Base-by-base conservation (phyloP, 2,113 vertebrate genomes). In the Anhinga rufa region DNA sequence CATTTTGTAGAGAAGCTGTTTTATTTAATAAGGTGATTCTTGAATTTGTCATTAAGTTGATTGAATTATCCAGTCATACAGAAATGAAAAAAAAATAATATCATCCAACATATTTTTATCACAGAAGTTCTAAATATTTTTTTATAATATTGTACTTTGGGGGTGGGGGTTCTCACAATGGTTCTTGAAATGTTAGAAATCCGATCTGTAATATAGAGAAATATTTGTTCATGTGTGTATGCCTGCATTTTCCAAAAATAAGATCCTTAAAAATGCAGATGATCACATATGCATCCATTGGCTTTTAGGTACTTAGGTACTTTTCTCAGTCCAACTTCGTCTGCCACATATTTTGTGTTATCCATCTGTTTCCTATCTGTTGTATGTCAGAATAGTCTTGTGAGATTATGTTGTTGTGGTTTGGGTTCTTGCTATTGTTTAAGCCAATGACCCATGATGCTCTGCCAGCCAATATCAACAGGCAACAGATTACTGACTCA, bases 91-190 rank as follows among this genome's bases (percentile, higher is more conserved):
- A 68, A 8, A 10, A 10, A 29, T 20, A 12, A 12, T 61, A 19
- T 48, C 11, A 65, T 48, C 77, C 2, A 42, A 15, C 62, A 25
- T 36, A 38, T 65, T 76, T 87, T 74, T 65, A 31, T 80, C n/a
- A 42, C 9, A 55, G 36, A 77, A 38, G 5, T 28, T 88, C 82
- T 51, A 61, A 7, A 0, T n/a, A 1, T 11, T 38, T 78, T 52
- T 31, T 57, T 6, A 24, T 71, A 76, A 26, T 42, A 25, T 31
- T 46, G 7, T 62, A 10, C 4, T 60, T 61, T 57, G 7, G 4
- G 11, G 14, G 17, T 11, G 3, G 13, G 12, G 2, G 0, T 36
- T 78, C 28, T 82, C 7, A 17, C 9, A 40, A 0, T 58, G 10
- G 6, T 70, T 48, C 48, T 58, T 52, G 18, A 69, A 32, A 42